These are phyloP conservation scores for Ophion ellenae DNA, from an alignment of 2,888 invertebrate genomes.

Conservation along the genomic window DNA sequence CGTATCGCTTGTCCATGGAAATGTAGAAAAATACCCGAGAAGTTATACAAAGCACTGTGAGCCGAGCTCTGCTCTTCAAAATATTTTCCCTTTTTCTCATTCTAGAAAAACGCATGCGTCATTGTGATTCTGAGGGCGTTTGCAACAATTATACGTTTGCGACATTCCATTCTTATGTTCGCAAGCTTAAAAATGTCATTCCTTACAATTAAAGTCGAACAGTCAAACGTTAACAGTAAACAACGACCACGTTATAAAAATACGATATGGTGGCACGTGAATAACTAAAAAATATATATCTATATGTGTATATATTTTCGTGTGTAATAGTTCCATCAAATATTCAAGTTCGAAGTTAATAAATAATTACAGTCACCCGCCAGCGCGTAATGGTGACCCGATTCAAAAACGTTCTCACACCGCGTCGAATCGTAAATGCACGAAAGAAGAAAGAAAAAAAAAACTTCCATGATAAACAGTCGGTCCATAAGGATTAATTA, in stretches of 20 bases:
- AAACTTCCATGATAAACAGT: conserved; percentile 26
- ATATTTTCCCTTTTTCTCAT: neutral
- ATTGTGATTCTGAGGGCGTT: neutral
- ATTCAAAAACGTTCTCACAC: neutral
- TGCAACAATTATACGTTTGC: neutral
- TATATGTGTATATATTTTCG: conserved; percentile 47
- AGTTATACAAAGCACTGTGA: neutral
- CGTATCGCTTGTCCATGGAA: neutral
- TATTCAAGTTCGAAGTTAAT: conserved; percentile 52
- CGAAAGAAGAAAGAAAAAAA: neutral
- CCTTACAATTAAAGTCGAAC: conserved; percentile 47
- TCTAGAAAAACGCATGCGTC: neutral
- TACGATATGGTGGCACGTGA: conserved; percentile 56
- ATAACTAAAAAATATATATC: conserved; percentile 53
- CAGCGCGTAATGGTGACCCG: neutral
- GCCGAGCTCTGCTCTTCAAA: neutral
- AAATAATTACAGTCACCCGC: conserved; percentile 55
- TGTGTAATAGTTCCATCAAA: conserved; percentile 48
- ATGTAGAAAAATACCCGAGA: neutral
- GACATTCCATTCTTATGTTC: conserved; percentile 9
- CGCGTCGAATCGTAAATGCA: neutral
- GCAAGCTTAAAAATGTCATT: neutral
- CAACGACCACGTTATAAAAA: conserved; percentile 65
- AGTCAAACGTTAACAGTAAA: conserved; percentile 63
- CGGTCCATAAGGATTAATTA: conserved; percentile 5